Base-by-base conservation (phyloP, 2,888 invertebrate genomes). In the Vanessa cardui region DNA sequence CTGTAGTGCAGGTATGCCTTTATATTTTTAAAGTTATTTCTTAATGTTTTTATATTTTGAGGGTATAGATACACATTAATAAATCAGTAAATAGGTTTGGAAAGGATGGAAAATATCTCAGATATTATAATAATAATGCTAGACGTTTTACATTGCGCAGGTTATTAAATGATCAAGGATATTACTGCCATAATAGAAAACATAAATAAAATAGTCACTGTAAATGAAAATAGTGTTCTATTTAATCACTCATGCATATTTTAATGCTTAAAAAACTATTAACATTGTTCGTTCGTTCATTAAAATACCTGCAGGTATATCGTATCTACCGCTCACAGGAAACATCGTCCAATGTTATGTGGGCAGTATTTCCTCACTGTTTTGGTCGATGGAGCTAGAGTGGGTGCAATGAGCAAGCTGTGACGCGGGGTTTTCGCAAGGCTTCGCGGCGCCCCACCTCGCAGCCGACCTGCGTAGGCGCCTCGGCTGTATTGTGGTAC, bases 371-470 rank as follows among this genome's bases (percentile, higher is more conserved):
- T 77, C 76, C 73, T 73, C 69, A 70, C 69, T 73, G 68, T 39
- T 56, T 56, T 56, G 33, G 56, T 9, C 56, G 63, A 66, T 62
- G 69, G 66, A 76, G 68, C 66, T 70, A 65, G 75, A 77, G 79
- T 81, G 74, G 74, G 75, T 77, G 80, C 78, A 77, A 64, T 71
- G 67, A 68, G 75, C 70, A 70, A 71, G 78, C 74, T 75, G 76
- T 76, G 72, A 73, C 72, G 72, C 72, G 72, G 80, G 79, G 81
- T 89, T 90, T 90, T 90, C 88, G 90, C 91, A 91, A 92, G 91
- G 90, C 90, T 92, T 85, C 81, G 79, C 82, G 79, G 88, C 76
- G 73, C 87, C 87, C 89, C 88, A 84, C 86, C 83, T 78, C 68
- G 82, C 73, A 3, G 77, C 72, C 73, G 73, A 58, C 44, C 81